Percentiles rank a stretch among this genome's conserved stretches.
Conservation (phyloP, 1,140 invertebrate species). For the Drosophila melanica region DNA sequence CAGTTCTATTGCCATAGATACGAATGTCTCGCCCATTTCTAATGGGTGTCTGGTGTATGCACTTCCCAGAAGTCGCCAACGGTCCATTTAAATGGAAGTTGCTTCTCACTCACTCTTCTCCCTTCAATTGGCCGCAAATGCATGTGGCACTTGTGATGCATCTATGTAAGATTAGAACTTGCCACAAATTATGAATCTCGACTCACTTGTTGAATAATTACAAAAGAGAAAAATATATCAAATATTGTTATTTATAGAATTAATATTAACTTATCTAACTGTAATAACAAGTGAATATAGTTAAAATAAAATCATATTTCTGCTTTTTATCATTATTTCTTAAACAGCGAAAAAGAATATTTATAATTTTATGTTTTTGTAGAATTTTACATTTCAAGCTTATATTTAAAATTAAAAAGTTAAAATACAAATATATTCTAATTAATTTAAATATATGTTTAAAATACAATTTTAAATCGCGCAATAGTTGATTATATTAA, state of each 20-base stretch:
- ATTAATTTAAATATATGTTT: too few relatives aligned
- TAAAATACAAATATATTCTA: too few relatives aligned
- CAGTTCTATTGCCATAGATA: conserved; percentile 50
- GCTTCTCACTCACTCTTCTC: not conserved
- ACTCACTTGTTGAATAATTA: conserved; percentile 32
- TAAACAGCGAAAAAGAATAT: too few relatives aligned
- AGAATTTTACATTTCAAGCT: too few relatives aligned
- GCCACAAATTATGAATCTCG: conserved; percentile 44
- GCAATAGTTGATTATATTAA: conserved; percentile 21
- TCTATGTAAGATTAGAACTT: conserved; percentile 43
- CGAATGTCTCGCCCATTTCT: conserved; percentile 52
- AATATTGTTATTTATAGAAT: too few relatives aligned
- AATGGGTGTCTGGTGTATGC: conserved; percentile 31
- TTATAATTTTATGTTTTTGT: too few relatives aligned
- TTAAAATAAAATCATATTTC: too few relatives aligned
- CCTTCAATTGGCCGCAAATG: conserved; percentile 42
- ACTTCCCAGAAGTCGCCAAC: conserved; percentile 45
- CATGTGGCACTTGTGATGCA: conserved; percentile 38
- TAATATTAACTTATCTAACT: too few relatives aligned
- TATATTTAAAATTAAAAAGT: too few relatives aligned
- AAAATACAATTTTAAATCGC: too few relatives aligned
- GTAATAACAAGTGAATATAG: too few relatives aligned
- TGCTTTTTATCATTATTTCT: too few relatives aligned
- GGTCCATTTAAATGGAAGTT: conserved; percentile 15
- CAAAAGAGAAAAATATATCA: not conserved